A percentile compares a stretch with the other conserved stretches of the same genome.
These are phyloP conservation scores for Istiophorus platypterus DNA, from an alignment of 2,113 vertebrate species.

Conservation along the genomic window DNA sequence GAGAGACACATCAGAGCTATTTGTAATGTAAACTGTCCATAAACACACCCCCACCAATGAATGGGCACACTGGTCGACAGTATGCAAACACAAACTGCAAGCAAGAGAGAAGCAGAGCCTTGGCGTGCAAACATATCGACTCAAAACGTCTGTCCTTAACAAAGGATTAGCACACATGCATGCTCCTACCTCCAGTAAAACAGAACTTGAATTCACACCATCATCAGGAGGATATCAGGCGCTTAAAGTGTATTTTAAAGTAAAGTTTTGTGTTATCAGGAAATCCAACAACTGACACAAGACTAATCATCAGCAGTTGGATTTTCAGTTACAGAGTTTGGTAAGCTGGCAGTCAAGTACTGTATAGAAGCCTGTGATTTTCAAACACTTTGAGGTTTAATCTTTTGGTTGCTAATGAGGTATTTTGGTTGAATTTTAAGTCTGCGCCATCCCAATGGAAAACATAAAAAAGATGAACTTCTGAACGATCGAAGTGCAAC, in stretches of 20 bases:
- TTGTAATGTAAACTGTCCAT: conserved; percentile 57
- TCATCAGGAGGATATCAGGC: conserved; percentile 23
- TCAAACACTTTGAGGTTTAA: conserved; percentile 70
- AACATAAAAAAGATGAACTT: conserved; percentile 61
- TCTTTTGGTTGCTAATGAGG: conserved; percentile 71
- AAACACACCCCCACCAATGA: conserved; percentile 50
- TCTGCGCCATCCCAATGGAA: conserved; percentile 47
- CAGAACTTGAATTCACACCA: conserved; percentile 6
- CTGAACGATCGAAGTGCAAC: conserved; percentile 49
- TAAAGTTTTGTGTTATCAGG: conserved; percentile 34
- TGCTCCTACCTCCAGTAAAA: neutral
- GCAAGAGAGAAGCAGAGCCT: conserved; percentile 1
- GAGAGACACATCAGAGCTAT: conserved; percentile 49
- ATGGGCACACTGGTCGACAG: conserved; percentile 46
- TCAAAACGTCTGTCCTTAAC: conserved; percentile 1
- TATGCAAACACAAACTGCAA: conserved; percentile 42
- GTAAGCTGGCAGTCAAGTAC: conserved; percentile 50
- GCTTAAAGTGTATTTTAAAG: conserved; percentile 45
- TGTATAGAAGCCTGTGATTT: conserved; percentile 57
- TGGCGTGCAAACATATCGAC: neutral
- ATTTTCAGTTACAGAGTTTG: conserved; percentile 41
- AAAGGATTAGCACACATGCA: neutral
- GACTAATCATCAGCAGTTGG: conserved; percentile 26
- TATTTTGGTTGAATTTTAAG: conserved; percentile 64
- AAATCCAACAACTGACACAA: conserved; percentile 15